Conservation (phyloP, 2,797 vertebrate genomes). For the Glyptemys insculpta region DNA sequence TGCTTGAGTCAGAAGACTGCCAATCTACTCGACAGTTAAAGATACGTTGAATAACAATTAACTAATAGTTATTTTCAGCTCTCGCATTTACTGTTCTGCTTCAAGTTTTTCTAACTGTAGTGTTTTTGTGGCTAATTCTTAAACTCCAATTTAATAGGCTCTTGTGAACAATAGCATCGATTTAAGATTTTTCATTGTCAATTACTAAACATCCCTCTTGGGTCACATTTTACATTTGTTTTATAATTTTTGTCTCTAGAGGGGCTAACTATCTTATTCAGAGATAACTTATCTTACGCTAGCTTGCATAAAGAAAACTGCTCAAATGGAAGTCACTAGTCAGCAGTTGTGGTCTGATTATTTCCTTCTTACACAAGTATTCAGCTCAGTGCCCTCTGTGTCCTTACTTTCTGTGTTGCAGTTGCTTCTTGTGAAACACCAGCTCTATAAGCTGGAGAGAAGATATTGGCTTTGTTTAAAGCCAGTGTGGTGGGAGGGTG, state of each 20-base stretch:
- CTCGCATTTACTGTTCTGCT: not conserved
- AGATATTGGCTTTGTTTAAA: not conserved
- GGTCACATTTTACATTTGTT: not conserved
- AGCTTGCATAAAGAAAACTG: not conserved
- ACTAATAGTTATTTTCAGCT: not conserved
- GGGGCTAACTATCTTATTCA: not conserved
- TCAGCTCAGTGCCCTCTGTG: not conserved
- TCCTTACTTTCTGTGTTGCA: not conserved
- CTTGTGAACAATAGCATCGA: not conserved
- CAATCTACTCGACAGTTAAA: constrained; percentile 42
- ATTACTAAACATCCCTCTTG: not conserved
- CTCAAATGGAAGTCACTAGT: not conserved
- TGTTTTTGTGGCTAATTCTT: not conserved
- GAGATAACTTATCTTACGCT: not conserved
- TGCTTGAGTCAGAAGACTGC: constrained; percentile 18
- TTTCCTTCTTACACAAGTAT: not conserved
- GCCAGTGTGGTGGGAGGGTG: not conserved
- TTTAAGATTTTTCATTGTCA: not conserved
- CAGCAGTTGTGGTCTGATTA: not conserved
- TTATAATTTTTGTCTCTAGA: not conserved
- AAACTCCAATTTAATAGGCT: not conserved
- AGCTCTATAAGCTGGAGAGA: not conserved
- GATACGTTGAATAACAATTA: not conserved
- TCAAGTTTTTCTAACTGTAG: constrained; percentile 30
- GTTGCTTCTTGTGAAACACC: not conserved